Evolutionary conservation across 1,140 invertebrate species (phyloP), one percentile per base, ranked within the genome.

Genomic region (Ladona fulva): DNA sequence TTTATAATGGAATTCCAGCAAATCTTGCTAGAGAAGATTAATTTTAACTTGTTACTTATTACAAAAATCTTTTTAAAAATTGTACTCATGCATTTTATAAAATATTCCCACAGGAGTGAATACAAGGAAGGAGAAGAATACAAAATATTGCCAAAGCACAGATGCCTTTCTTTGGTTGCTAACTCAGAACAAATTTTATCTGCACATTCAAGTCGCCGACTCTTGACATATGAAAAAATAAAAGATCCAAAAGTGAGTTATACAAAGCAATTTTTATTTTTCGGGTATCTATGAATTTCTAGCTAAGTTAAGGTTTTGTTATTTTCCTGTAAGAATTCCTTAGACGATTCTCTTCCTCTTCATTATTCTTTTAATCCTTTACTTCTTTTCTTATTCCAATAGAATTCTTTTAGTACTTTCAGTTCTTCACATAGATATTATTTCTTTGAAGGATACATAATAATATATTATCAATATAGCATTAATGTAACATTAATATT

Each of bases 101-200:
- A 22, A 66, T 22, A 5, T 74, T 74, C 8, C 8, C 8, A 37
- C 29, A 75, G 29, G 16, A 10, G 29, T 75, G 24, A 25, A 19
- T 25, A 93, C 79, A 89, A 90, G 76, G 90, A 93, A 80, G 97
- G 97, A 84, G 84, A 86, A 5, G 90, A 92, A 77, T 85, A 90
- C 1, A 89, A 91, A 59, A 74, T n/a, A n/a, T 84, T 98, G 74
- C 96, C 96, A 0, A 83, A 83, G 8, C 95, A 98, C 86, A 89
- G 91, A 10, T 93, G 93, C 84, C 86, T 99, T 76, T 81, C 87
- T 81, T 84, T 98, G 25, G 84, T 94, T 74, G 89, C 90, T 29
- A 97, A 96, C 86, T 94, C 92, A 22, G 95, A 98, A 86, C 96
- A 99, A 85, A 85, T 91, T 11, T 83, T 98, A 25, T 92, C 90